Evolutionary conservation across 2,888 invertebrate genomes (phyloP).

Genomic region (Cerastis leucographa): DNA sequence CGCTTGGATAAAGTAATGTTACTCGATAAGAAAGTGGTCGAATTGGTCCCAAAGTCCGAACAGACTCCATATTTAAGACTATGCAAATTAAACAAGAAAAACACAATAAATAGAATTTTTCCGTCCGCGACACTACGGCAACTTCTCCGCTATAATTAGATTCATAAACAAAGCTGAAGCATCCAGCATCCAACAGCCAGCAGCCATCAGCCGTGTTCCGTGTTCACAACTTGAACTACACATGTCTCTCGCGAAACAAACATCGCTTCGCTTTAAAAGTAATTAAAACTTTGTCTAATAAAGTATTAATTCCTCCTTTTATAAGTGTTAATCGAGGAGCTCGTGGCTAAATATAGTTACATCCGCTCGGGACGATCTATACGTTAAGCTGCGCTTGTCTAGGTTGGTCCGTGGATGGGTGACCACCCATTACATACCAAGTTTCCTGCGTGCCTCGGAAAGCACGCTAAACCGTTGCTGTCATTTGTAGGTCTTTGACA

Average conservation of each 20-base stretch:
- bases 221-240: background rate
- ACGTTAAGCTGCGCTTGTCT: too few relatives aligned
- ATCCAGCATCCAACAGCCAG: background rate
- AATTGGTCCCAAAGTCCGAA: background rate
- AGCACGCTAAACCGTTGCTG: too few relatives aligned
- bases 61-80: background rate
- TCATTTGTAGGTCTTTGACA: too few relatives aligned
- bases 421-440: too few relatives aligned
- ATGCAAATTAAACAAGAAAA: background rate
- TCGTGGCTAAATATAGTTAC: too few relatives aligned
- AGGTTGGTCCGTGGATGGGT: too few relatives aligned
- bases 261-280: conserved; percentile 18
- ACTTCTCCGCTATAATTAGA: background rate
- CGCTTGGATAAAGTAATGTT: background rate
- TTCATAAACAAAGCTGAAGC: background rate
- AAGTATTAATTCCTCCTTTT: conserved; percentile 1
- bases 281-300: conserved; percentile 20
- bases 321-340: background rate
- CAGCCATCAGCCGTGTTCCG: background rate
- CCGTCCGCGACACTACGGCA: too few relatives aligned
- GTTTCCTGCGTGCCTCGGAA: too few relatives aligned
- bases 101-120: background rate
- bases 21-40: background rate
- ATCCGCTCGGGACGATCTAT: too few relatives aligned
- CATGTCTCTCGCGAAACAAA: conserved; percentile 1